Evolutionary conservation across 2,888 invertebrate species (phyloP).

Genomic region (Macropis europaea): DNA sequence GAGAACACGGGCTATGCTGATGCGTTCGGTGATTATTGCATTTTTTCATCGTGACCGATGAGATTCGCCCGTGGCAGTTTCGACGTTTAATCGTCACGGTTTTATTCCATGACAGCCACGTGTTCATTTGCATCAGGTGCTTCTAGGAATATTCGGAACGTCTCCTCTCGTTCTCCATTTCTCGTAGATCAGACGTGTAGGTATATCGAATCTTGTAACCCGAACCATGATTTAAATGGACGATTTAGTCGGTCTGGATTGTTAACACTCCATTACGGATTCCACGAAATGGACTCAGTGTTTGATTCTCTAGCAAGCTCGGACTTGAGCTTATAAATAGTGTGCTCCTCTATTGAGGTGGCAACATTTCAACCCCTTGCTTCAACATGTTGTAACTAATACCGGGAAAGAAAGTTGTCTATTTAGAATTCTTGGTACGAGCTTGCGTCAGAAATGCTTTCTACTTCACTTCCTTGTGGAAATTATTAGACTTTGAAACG

Average conservation of each 20-base stretch:
- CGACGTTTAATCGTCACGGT: neutral
- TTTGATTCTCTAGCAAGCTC: conserved; percentile 15
- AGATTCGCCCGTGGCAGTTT: neutral
- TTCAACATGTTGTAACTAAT: conserved; percentile 6
- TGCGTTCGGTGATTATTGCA: no score
- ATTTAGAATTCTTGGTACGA: neutral
- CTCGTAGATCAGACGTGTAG: conserved; percentile 2
- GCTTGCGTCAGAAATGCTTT: no score
- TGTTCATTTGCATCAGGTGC: neutral
- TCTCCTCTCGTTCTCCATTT: neutral
- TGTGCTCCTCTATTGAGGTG: neutral
- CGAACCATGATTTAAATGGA: no score
- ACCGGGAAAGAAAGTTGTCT: neutral
- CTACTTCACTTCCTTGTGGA: no score
- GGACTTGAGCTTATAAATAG: conserved; percentile 16
- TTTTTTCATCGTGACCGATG: no score
- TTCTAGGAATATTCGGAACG: conserved; percentile 6
- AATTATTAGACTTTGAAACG: no score
- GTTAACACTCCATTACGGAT: conserved; percentile 22
- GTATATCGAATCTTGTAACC: neutral
- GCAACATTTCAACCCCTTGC: conserved; percentile 11
- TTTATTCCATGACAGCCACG: neutral
- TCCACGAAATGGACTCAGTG: conserved; percentile 8
- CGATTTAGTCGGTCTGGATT: neutral
- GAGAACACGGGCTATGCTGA: no score